A percentile compares a stretch with the other conserved stretches of the same genome.
phyloP scores from a whole-genome alignment of 2,888 invertebrate species.

The Melanostoma scalare region DNA sequence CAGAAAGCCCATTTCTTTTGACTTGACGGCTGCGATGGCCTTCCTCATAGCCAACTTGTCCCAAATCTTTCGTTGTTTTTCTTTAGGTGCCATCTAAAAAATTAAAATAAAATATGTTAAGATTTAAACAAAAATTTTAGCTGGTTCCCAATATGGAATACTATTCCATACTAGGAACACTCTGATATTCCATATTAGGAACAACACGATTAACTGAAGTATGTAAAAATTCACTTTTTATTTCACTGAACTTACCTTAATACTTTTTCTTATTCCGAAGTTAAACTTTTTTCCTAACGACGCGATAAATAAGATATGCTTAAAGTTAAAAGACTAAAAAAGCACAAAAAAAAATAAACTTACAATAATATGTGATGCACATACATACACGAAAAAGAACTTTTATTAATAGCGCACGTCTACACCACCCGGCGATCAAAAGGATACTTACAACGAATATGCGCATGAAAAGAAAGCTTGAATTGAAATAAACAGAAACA shows the following conservation, averaged over 20 bases:
- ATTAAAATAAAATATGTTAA: conserved; percentile 11
- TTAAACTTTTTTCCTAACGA: not conserved
- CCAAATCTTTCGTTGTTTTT: not conserved
- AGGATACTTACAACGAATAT: not conserved
- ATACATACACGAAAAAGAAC: not conserved
- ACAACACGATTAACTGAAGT: not conserved
- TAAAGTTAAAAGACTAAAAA: conserved; percentile 11
- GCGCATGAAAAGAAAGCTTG: conserved; percentile 21
- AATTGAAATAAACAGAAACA: conserved; percentile 16
- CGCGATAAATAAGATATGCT: conserved; percentile 2
- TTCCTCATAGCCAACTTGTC: conserved; percentile 4
- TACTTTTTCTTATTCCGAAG: conserved; percentile 4
- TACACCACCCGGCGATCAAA: not conserved
- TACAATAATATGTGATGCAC: conserved; percentile 20
- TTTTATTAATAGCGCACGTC: conserved; percentile 13
- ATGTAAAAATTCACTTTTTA: conserved; percentile 17
- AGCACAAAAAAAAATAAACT: conserved; percentile 20
- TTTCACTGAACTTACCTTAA: not conserved
- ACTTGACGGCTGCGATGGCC: conserved; percentile 14
- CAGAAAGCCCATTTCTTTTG: conserved; percentile 20
- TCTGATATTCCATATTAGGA: conserved; percentile 12
- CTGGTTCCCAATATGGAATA: conserved; percentile 14
- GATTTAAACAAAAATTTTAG: conserved; percentile 10
- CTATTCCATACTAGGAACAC: conserved; percentile 17
- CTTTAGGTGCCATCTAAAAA: conserved; percentile 24